These are phyloP conservation scores for Synergus umbraculus DNA, from an alignment of 2,888 invertebrate species.

Conservation along the genomic window DNA sequence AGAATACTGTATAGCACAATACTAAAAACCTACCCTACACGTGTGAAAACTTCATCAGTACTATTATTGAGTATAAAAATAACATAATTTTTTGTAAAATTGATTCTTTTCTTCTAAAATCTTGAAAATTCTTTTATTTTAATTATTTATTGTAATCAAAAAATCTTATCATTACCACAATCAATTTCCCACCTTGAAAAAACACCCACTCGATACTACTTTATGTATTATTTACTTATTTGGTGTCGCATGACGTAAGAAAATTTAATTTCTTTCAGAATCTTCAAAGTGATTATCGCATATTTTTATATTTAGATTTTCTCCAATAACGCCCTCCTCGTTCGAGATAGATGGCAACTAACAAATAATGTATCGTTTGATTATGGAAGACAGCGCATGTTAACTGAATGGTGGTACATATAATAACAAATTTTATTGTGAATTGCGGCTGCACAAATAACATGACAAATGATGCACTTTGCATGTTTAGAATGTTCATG, in stretches of 20 bases:
- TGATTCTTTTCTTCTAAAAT: background rate
- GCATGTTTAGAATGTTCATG: constrained; percentile 21
- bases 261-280: constrained; percentile 15
- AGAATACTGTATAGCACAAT: no score
- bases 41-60: no score
- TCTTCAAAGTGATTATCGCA: constrained; percentile 37
- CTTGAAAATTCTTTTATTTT: background rate
- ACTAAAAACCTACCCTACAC: no score
- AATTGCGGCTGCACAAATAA: constrained; percentile 31
- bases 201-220: constrained; percentile 27
- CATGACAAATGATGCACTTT: constrained; percentile 5
- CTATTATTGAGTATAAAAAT: no score
- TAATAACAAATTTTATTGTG: constrained; percentile 26
- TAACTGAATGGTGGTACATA: constrained; percentile 48
- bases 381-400: constrained; percentile 55
- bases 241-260: constrained; percentile 14
- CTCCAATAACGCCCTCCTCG: constrained; percentile 43
- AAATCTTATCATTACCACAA: background rate
- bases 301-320: constrained; percentile 47
- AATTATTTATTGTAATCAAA: background rate
- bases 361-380: constrained; percentile 52
- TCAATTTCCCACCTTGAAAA: background rate
- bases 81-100: background rate
- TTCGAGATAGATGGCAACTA: constrained; percentile 45
- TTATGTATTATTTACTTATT: constrained; percentile 42